Conservation (phyloP, 1,140 invertebrate species). For the Solenopsis invicta region DNA sequence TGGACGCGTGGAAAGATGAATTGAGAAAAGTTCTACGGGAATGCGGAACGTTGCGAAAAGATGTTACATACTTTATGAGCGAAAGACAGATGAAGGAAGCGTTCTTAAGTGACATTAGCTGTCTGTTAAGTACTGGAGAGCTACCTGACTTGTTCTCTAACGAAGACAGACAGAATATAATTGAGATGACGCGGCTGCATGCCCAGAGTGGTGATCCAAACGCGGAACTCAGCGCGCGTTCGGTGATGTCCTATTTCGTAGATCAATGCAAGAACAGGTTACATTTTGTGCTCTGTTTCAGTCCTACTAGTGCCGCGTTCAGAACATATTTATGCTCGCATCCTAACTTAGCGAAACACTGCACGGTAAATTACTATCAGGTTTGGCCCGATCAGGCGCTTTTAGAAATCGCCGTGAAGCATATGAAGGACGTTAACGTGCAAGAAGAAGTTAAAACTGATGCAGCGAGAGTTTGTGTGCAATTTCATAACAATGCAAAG, state of each 20-base stretch:
- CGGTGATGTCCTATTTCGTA: slow-evolving; percentile 89
- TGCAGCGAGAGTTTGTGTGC: slow-evolving; percentile 87
- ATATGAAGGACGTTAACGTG: slow-evolving; percentile 88
- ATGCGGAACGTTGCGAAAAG: slow-evolving; percentile 87
- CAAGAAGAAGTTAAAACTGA: slow-evolving; percentile 85
- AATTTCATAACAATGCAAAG: slow-evolving; percentile 87
- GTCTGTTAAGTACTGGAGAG: slow-evolving; percentile 89
- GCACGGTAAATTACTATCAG: slow-evolving; percentile 92
- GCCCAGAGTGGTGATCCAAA: slow-evolving; percentile 86
- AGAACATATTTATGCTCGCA: slow-evolving; percentile 87
- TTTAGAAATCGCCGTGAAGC: slow-evolving; percentile 90
- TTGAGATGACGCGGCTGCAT: slow-evolving; percentile 85
- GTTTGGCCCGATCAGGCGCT: slow-evolving; percentile 91
- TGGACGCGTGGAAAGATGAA: slow-evolving; percentile 88
- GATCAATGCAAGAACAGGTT: slow-evolving; percentile 89
- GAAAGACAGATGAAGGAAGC: slow-evolving; percentile 89
- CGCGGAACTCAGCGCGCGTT: slow-evolving; percentile 87
- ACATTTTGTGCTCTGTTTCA: slow-evolving; percentile 91
- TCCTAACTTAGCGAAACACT: slow-evolving; percentile 91
- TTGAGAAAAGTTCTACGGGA: slow-evolving; percentile 89
- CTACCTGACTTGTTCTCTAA: slow-evolving; percentile 89
- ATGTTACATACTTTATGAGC: slow-evolving; percentile 89
- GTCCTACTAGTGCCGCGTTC: slow-evolving; percentile 88
- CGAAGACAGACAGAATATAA: slow-evolving; percentile 89
- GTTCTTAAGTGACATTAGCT: slow-evolving; percentile 89